phyloP scores from a whole-genome alignment of 1,140 invertebrate species.

The Phortica variegata region DNA sequence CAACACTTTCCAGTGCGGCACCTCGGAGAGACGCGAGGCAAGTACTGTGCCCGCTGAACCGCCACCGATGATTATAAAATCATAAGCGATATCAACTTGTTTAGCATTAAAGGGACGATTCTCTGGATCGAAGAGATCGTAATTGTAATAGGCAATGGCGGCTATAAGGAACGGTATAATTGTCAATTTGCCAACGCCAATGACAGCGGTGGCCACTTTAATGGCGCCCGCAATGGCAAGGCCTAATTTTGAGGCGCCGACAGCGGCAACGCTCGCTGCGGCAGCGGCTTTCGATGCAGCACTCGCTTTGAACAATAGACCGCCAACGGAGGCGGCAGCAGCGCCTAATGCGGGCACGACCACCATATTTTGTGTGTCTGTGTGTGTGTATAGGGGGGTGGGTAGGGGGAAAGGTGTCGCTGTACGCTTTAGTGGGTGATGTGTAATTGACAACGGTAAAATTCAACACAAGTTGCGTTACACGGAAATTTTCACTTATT shows the following conservation, averaged over 20 bases:
- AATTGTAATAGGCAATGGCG: constrained; percentile 79
- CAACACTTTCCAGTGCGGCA: constrained; percentile 75
- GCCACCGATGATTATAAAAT: constrained; percentile 77
- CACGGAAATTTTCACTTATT: no score
- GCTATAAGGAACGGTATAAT: constrained; percentile 77
- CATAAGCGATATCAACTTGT: constrained; percentile 68
- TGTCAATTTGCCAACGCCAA: constrained; percentile 70
- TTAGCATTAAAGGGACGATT: constrained; percentile 72
- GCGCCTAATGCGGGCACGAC: constrained; percentile 43
- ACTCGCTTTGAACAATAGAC: constrained; percentile 47
- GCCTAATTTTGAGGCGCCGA: constrained; percentile 49
- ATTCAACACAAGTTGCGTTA: no score
- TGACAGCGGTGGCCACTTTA: constrained; percentile 68
- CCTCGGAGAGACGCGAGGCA: constrained; percentile 79
- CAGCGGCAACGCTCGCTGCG: constrained; percentile 39
- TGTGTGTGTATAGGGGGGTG: no score
- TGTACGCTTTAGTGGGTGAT: no score
- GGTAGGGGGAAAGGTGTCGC: no score
- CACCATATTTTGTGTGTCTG: constrained; percentile 39
- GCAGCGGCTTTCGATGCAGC: constrained; percentile 45
- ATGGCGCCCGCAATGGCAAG: constrained; percentile 63
- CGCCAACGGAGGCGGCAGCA: constrained; percentile 46
- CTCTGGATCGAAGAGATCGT: constrained; percentile 83
- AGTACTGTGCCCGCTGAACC: constrained; percentile 87
- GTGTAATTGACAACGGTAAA: no score